Evolutionary conservation across 2,888 invertebrate species (phyloP).

Genomic region (Apamea crenata): DNA sequence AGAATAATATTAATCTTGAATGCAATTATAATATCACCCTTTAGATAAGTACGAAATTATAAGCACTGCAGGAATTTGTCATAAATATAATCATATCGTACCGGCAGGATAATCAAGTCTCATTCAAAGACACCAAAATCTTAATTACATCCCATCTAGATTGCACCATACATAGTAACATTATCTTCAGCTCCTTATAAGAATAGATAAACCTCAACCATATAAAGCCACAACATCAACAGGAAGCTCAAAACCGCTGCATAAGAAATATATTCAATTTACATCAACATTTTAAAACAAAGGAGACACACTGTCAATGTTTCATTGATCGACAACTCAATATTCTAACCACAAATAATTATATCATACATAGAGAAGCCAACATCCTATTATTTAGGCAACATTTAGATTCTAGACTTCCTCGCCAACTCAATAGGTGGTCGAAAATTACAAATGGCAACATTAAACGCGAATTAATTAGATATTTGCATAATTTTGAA

Average conservation of each 20-base stretch:
- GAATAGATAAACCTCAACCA: constrained; percentile 46
- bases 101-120: neutral
- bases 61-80: neutral
- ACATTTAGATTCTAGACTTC: constrained; percentile 65
- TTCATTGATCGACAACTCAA: constrained; percentile 55
- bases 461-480: constrained; percentile 59
- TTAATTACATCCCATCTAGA: constrained; percentile 31
- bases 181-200: constrained; percentile 38
- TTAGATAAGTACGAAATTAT: neutral
- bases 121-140: constrained; percentile 6
- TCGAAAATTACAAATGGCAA: constrained; percentile 54
- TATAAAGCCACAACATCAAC: constrained; percentile 43
- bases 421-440: constrained; percentile 54
- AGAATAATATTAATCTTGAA: neutral
- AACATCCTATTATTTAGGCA: constrained; percentile 57
- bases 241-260: constrained; percentile 48
- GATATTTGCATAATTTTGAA: constrained; percentile 66
- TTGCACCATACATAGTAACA: constrained; percentile 9
- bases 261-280: constrained; percentile 50
- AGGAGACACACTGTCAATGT: constrained; percentile 39
- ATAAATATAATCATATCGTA: neutral
- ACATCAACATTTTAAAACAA: constrained; percentile 56
- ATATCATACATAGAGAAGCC: constrained; percentile 48
- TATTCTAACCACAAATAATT: constrained; percentile 62
- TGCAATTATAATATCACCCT: too few relatives aligned